Percentiles rank a stretch among this genome's conserved stretches.
Evolutionary conservation across 2,797 vertebrate species (phyloP).

Genomic region (Centropyge bicolor): DNA sequence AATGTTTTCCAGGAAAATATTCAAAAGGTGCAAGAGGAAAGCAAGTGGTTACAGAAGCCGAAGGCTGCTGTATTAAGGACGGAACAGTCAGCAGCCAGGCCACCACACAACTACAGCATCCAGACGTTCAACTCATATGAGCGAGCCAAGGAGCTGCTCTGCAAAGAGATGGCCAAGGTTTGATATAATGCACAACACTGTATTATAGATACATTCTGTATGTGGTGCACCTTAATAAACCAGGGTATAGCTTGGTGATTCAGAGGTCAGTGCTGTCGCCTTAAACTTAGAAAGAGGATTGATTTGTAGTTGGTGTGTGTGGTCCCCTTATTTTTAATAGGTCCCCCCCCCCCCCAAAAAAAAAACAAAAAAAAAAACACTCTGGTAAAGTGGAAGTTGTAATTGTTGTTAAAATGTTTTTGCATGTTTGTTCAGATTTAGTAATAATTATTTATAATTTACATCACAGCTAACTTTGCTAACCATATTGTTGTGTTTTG

Average conservation of each 20-base stretch:
- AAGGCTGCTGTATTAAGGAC: slow-evolving; percentile 58
- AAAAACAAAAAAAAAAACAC: no score
- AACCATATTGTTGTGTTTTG: not conserved
- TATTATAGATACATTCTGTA: not conserved
- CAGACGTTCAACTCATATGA: slow-evolving; percentile 84
- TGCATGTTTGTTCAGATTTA: not conserved
- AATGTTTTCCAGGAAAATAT: slow-evolving; percentile 84
- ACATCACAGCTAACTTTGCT: not conserved
- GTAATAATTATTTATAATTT: not conserved
- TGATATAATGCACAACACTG: not conserved
- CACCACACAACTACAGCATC: slow-evolving; percentile 85
- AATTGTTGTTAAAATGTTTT: not conserved
- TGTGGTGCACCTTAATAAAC: not conserved
- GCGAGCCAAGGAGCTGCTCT: slow-evolving; percentile 77
- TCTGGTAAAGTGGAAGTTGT: not conserved
- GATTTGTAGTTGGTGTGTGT: not conserved
- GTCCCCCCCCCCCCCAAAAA: not conserved
- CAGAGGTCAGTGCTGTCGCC: no score
- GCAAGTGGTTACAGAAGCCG: slow-evolving; percentile 56
- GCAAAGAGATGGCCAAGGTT: slow-evolving; percentile 84
- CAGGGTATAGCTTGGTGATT: not conserved
- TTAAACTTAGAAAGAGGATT: not conserved
- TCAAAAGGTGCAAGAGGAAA: slow-evolving; percentile 58
- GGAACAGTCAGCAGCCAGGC: slow-evolving; percentile 29
- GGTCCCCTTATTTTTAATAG: not conserved